These are phyloP conservation scores for Mus spretus DNA, from an alignment of 2,797 vertebrate species.

Conservation along the genomic window DNA sequence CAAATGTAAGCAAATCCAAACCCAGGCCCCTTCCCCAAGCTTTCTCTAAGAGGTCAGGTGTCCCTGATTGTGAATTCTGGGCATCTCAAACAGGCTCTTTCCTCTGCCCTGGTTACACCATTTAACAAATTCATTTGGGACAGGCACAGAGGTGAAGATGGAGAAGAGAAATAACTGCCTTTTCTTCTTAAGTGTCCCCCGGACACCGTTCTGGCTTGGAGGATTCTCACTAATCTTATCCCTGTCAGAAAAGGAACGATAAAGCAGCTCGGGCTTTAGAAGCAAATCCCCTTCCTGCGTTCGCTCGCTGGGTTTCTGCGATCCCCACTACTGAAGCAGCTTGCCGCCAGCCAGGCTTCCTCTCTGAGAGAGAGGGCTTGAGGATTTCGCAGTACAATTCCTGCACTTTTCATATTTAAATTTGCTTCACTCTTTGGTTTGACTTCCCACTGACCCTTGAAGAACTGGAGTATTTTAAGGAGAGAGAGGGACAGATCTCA, in stretches of 20 bases:
- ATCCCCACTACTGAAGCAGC: background rate
- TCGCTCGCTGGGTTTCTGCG: background rate
- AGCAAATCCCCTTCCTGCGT: slow-evolving; percentile 77
- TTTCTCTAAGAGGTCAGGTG: background rate
- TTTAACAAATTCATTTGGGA: slow-evolving; percentile 76
- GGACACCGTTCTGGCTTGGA: slow-evolving; percentile 17
- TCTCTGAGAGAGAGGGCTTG: slow-evolving; percentile 4
- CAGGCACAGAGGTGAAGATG: slow-evolving; percentile 18
- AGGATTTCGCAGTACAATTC: slow-evolving; percentile 81
- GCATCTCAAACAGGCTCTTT: background rate
- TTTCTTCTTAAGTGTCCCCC: slow-evolving; percentile 69
- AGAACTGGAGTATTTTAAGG: slow-evolving; percentile 84
- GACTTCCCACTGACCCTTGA: slow-evolving; percentile 88
- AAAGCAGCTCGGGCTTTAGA: slow-evolving; percentile 70
- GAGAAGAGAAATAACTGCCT: slow-evolving; percentile 60
- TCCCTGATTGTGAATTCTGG: slow-evolving; percentile 55
- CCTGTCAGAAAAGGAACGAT: slow-evolving; percentile 66
- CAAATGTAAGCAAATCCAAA: slow-evolving; percentile 9
- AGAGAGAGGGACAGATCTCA: slow-evolving; percentile 80
- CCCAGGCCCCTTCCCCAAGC: background rate
- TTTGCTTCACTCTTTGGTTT: slow-evolving; percentile 85
- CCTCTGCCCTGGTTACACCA: background rate
- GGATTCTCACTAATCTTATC: slow-evolving; percentile 74
- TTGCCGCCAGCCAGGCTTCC: slow-evolving; percentile 37
- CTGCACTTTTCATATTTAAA: slow-evolving; percentile 81